phyloP scores from a whole-genome alignment of 1,140 invertebrate genomes.

The Ostrea denselamellosa region DNA sequence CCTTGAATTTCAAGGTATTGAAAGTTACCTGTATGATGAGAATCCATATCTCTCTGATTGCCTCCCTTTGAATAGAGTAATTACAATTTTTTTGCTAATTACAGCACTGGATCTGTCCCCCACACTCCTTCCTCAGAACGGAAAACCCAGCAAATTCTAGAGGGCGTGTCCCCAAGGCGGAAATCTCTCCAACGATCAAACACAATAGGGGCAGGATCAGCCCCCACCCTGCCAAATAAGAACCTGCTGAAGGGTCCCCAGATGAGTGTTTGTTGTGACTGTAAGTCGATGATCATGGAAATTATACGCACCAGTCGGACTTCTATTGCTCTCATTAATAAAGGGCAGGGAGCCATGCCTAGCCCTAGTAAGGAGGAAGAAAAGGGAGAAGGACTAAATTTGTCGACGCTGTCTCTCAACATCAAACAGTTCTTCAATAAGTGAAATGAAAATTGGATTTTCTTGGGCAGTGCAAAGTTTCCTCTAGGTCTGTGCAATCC shows the following conservation, averaged over 20 bases:
- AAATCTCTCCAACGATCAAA: slow-evolving; percentile 75
- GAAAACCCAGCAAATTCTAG: slow-evolving; percentile 45
- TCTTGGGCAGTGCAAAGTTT: not conserved
- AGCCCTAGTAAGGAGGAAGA: not conserved
- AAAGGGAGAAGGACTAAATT: slow-evolving; percentile 18
- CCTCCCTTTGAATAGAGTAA: not conserved
- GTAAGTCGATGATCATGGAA: slow-evolving; percentile 94
- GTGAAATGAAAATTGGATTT: not conserved
- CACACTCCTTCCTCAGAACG: slow-evolving; percentile 58
- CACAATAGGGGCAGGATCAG: slow-evolving; percentile 72
- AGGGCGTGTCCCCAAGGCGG: slow-evolving; percentile 58
- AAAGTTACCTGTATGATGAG: too few species aligned
- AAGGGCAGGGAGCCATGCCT: slow-evolving; percentile 23
- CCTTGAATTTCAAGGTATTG: too few species aligned
- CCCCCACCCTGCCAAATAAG: slow-evolving; percentile 71
- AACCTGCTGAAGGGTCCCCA: slow-evolving; percentile 84
- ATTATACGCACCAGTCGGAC: slow-evolving; percentile 85
- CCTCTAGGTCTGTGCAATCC: not conserved
- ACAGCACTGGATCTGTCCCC: slow-evolving; percentile 72
- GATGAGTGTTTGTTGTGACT: slow-evolving; percentile 95
- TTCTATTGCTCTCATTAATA: slow-evolving; percentile 63
- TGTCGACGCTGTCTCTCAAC: slow-evolving; percentile 53
- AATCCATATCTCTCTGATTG: too few species aligned
- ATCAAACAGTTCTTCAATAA: slow-evolving; percentile 53
- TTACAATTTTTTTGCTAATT: slow-evolving; percentile 27